Evolutionary conservation across 2,797 vertebrate species (phyloP).

Genomic region (Cryptoblepharus egeriae): DNA sequence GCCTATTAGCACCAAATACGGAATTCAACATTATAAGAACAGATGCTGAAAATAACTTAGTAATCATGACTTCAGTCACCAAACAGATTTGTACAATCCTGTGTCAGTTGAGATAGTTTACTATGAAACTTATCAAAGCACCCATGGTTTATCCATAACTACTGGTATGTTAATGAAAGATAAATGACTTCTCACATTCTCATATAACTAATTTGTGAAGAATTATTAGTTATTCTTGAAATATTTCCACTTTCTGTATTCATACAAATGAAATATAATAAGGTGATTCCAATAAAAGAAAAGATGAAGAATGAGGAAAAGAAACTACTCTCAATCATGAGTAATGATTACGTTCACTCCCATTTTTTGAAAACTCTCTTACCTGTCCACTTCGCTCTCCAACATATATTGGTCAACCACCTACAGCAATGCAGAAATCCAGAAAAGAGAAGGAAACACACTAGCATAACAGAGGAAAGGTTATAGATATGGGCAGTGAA

Average conservation of each 20-base stretch:
- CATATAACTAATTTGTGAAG: neutral
- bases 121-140: neutral
- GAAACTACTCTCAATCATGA: slow-evolving; percentile 48
- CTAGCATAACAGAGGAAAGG: slow-evolving; percentile 76
- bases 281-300: slow-evolving; percentile 57
- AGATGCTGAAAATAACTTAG: neutral
- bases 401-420: slow-evolving; percentile 79
- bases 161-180: neutral
- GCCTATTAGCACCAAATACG: too few relatives aligned
- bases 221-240: neutral
- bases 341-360: slow-evolving; percentile 44
- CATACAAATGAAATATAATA: neutral
- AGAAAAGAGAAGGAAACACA: slow-evolving; percentile 81
- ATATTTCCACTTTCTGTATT: neutral
- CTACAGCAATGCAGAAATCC: slow-evolving; percentile 79
- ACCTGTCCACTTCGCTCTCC: slow-evolving; percentile 80
- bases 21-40: too few relatives aligned
- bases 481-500: slow-evolving; percentile 72
- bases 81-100: neutral
- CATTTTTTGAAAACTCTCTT: slow-evolving; percentile 74
- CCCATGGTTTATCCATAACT: neutral
- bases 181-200: neutral
- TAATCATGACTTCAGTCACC: neutral
- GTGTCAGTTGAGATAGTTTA: neutral
- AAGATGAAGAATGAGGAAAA: slow-evolving; percentile 40